phyloP scores from a whole-genome alignment of 1,140 invertebrate species.

The Cepaea nemoralis region DNA sequence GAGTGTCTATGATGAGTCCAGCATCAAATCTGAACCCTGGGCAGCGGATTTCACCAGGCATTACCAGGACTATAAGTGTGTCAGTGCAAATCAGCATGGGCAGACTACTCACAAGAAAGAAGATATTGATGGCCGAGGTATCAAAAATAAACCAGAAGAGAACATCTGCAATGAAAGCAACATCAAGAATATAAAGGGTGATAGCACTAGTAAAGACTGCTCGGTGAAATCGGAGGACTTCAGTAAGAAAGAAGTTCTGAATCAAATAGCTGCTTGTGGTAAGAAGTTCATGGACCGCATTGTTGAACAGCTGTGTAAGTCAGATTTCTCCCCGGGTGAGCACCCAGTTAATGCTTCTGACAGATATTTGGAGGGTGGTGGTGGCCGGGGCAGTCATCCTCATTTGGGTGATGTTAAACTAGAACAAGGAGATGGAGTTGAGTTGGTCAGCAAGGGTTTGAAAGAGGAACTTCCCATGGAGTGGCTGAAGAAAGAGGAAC shows the following conservation, averaged over 20 bases:
- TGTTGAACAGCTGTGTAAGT: slow-evolving; percentile 3
- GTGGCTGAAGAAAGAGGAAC: neutral
- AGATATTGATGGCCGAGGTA: no score
- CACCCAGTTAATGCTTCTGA: neutral
- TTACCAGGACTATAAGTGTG: neutral
- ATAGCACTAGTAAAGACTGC: neutral
- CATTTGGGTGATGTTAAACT: neutral
- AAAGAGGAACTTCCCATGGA: neutral
- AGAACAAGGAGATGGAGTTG: neutral
- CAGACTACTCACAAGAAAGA: neutral
- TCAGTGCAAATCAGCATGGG: neutral
- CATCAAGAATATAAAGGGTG: no score
- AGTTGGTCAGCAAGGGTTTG: neutral
- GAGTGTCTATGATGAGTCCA: neutral
- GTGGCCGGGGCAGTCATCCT: neutral
- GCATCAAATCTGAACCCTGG: neutral
- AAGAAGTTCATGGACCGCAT: slow-evolving; percentile 13
- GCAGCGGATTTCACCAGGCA: neutral
- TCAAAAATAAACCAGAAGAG: no score
- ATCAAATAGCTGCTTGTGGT: slow-evolving; percentile 7
- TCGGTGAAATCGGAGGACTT: neutral
- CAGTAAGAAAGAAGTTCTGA: neutral
- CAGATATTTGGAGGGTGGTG: neutral
- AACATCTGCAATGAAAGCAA: no score
- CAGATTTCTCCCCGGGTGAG: neutral